Percentiles rank a stretch among this genome's conserved stretches.
These are phyloP conservation scores for Dinomys branickii DNA, from an alignment of 2,113 vertebrate species.

Conservation along the genomic window DNA sequence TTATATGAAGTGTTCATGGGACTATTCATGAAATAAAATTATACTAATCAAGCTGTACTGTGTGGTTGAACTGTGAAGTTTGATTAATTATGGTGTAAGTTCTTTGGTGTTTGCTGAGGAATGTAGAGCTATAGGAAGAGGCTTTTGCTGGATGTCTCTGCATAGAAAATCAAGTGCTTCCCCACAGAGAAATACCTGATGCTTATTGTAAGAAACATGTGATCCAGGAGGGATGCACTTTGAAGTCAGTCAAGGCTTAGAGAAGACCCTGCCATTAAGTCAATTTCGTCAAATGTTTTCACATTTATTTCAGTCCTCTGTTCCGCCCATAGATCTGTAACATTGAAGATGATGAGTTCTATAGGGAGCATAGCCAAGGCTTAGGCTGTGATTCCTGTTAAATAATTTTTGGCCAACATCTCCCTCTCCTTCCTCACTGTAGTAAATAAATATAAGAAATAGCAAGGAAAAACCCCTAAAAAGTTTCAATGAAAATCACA, in stretches of 20 bases:
- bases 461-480: background rate
- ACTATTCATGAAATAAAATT: slow-evolving; percentile 48
- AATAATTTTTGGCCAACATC: background rate
- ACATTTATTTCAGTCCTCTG: background rate
- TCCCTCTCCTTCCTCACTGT: accelerated
- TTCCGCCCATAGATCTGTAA: background rate
- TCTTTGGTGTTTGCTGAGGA: background rate
- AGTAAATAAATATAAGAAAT: background rate
- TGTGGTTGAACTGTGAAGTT: background rate
- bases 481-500: background rate
- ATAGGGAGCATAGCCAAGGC: background rate
- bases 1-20: background rate
- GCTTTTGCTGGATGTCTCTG: background rate
- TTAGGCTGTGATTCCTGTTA: background rate
- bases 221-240: background rate
- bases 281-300: background rate
- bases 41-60: background rate
- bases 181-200: background rate
- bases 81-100: background rate
- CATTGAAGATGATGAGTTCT: background rate
- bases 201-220: background rate
- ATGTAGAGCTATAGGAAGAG: background rate
- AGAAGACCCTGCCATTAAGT: background rate
- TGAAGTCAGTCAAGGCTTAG: background rate
- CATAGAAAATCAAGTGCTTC: background rate